Conservation (phyloP, 2,797 vertebrate species). For the Valencia hispanica region DNA sequence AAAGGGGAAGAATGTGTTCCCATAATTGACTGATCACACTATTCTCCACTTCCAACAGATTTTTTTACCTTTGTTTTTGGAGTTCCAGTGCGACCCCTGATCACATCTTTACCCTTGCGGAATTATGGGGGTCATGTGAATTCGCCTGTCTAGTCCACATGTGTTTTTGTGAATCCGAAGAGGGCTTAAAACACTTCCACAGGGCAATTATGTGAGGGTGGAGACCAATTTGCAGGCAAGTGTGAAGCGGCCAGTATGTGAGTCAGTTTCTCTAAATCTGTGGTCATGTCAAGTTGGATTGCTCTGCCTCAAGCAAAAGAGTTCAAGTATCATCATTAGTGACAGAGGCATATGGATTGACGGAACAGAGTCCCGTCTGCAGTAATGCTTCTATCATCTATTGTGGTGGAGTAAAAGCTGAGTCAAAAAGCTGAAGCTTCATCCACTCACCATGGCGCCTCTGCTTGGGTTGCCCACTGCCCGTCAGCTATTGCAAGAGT, state of each 20-base stretch:
- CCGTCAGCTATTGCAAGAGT: background rate
- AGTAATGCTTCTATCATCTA: background rate
- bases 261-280: background rate
- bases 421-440: background rate
- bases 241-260: background rate
- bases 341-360: background rate
- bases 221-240: background rate
- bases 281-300: background rate
- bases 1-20: background rate
- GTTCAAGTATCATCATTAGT: background rate
- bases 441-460: background rate
- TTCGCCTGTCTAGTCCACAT: no score
- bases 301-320: background rate
- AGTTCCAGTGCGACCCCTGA: background rate
- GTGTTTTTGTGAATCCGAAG: no score
- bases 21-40: background rate
- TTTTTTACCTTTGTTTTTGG: background rate
- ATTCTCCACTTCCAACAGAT: background rate
- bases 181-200: no score
- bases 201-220: no score
- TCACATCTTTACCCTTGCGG: no score
- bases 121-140: no score
- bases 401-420: background rate
- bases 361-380: background rate
- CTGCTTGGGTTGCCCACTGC: background rate